Evolutionary conservation across 2,888 invertebrate species (phyloP).

Genomic region (Folsomia manolachei): DNA sequence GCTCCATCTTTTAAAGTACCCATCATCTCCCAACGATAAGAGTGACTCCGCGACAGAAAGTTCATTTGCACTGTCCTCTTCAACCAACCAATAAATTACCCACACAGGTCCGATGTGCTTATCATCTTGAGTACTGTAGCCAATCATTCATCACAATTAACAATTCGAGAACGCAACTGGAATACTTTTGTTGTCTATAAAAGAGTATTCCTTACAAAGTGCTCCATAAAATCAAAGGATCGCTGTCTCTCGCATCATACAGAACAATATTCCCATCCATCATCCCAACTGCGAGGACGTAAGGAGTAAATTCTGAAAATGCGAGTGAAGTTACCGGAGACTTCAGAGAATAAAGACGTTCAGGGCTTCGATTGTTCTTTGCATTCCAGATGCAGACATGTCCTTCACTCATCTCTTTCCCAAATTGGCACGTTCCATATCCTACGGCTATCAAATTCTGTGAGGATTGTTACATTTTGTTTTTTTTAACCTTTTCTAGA

Average conservation of each 20-base stretch:
- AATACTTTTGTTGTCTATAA: not conserved
- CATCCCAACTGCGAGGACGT: constrained; percentile 72
- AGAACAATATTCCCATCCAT: constrained; percentile 69
- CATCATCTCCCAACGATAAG: constrained; percentile 47
- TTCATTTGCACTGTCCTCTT: constrained; percentile 37
- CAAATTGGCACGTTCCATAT: constrained; percentile 67
- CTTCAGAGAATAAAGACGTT: constrained; percentile 64
- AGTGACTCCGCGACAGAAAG: constrained; percentile 42
- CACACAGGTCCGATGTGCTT: constrained; percentile 48
- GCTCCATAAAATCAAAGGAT: constrained; percentile 26
- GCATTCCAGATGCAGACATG: constrained; percentile 70
- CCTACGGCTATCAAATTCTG: constrained; percentile 70
- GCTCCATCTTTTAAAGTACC: constrained; percentile 44
- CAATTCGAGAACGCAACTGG: not conserved
- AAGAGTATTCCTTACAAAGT: constrained; percentile 23
- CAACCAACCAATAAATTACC: constrained; percentile 47
- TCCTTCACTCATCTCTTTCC: constrained; percentile 60
- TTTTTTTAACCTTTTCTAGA: not conserved
- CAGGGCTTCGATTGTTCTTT: constrained; percentile 72
- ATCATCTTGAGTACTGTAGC: constrained; percentile 14
- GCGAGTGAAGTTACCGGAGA: constrained; percentile 66
- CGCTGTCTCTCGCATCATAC: constrained; percentile 63
- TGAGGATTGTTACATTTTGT: not conserved
- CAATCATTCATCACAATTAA: not conserved
- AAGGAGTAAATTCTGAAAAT: constrained; percentile 67